These are phyloP conservation scores for Coremacera marginata DNA, from an alignment of 2,888 invertebrate species.

Conservation along the genomic window DNA sequence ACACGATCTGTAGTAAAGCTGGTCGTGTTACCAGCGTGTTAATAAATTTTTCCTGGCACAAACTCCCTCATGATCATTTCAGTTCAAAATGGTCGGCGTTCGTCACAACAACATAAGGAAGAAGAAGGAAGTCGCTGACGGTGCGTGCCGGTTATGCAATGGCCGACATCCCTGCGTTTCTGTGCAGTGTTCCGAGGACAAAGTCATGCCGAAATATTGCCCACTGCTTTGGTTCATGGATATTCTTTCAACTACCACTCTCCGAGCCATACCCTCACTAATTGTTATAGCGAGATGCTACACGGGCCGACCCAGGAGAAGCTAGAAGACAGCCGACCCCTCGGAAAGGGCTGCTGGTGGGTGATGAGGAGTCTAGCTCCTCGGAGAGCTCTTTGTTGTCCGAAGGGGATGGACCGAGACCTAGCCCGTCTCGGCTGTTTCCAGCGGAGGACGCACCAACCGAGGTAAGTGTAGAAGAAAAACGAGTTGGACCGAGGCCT, in stretches of 20 bases:
- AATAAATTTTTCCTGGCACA: not conserved
- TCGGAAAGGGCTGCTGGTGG: too few relatives aligned
- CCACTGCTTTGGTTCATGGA: not conserved
- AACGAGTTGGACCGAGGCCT: too few relatives aligned
- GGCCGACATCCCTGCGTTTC: not conserved
- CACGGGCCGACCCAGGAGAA: not conserved
- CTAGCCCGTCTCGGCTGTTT: too few relatives aligned
- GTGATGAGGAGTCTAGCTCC: too few relatives aligned
- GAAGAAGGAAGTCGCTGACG: not conserved
- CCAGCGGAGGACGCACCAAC: too few relatives aligned
- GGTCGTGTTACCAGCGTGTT: not conserved
- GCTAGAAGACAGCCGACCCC: too few relatives aligned
- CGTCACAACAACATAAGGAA: not conserved
- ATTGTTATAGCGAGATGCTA: not conserved
- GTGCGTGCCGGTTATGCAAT: not conserved
- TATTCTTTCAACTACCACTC: not conserved
- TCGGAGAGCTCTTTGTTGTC: too few relatives aligned
- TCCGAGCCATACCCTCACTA: not conserved
- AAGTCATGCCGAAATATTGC: not conserved
- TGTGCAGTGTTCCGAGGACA: not conserved
- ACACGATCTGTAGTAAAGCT: conserved; percentile 19
- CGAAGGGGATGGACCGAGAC: too few relatives aligned
- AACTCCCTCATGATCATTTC: not conserved
- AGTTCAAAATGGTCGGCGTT: not conserved
- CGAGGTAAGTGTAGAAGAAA: too few relatives aligned